Conservation (phyloP, 2,797 vertebrate species). For the Syngnathus acus region DNA sequence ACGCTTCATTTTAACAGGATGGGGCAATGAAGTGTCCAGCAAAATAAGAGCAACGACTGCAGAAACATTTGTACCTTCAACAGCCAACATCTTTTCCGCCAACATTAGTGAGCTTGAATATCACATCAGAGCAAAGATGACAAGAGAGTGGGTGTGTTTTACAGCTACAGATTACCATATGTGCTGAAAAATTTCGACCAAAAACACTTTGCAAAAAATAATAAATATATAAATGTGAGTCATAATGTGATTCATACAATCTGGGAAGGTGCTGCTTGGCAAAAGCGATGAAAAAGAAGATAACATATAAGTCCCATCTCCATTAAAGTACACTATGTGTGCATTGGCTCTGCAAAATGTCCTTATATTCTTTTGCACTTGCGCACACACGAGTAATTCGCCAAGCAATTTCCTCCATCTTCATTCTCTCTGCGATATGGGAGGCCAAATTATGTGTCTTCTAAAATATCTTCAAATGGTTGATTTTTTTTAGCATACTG, state of each 20-base stretch:
- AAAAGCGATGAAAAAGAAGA: conserved; percentile 33
- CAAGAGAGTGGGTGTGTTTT: not conserved
- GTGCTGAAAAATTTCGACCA: conserved; percentile 24
- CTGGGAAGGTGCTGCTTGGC: conserved; percentile 23
- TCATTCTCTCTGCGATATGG: not conserved
- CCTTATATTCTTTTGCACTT: not conserved
- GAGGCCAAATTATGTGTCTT: not conserved
- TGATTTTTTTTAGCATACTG: too few species aligned
- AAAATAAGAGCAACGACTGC: not conserved
- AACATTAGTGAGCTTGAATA: conserved; percentile 12
- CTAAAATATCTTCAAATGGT: not conserved
- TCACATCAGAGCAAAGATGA: conserved; percentile 2
- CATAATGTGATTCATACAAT: conserved; percentile 36
- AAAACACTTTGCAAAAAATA: conserved; percentile 19
- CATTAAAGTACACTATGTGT: conserved; percentile 17
- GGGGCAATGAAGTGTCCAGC: not conserved
- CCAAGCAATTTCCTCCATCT: not conserved
- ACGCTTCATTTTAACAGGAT: not conserved
- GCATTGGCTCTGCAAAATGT: not conserved
- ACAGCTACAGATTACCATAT: conserved; percentile 17
- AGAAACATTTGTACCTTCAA: conserved; percentile 7
- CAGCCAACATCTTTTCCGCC: conserved; percentile 43
- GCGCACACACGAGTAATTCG: not conserved
- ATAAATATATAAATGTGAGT: conserved; percentile 9
- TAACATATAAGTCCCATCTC: conserved; percentile 10